Base-by-base conservation (phyloP, 2,113 vertebrate species). In the Gallinago jamesoni region DNA sequence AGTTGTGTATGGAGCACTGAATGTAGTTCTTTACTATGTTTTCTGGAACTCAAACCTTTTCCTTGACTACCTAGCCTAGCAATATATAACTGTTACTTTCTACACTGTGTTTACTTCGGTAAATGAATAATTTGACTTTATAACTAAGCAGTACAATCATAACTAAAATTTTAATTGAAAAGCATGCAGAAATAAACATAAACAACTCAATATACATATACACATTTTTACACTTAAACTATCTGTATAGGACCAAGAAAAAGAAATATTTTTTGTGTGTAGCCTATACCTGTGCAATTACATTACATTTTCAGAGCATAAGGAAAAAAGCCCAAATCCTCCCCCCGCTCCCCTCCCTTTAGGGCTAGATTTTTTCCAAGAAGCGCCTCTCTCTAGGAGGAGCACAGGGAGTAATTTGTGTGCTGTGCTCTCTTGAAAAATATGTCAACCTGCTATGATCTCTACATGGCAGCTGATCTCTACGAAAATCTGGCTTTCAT, bases 361-460 rank as follows among this genome's bases (percentile, higher is more conserved):
- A 56, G 63, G 79, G 39, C 10, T 86, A 3, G 59, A 39, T 90
- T 92, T 86, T 86, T 80, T 60, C 43, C 67, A 86, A 59, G 86
- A n/a, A 85, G 15, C 15, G 10, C 31, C 43, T 94, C 39, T 67
- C 35, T 73, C 59, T 8, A 59, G 62, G 33, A 90, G 66, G 43
- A 88, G 35, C 70, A 72, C n/a, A 64, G 76, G 62, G 89, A 92
- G 79, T 56, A 90, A 64, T 77, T 66, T 19, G 35, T 66, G 86
- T 88, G 39, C 83, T 90, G 53, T 80, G 57, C 50, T 96, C 18
- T 83, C 87, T 92, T 56, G 80, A 53, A 84, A 95, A 95, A 69
- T 69, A 77, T 68, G 91, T 92, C 89, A 84, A 3, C 35, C 35
- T 86, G 35, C 80, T 80, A 12, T 73, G 89, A 73, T 88, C 25